Evolutionary conservation across 2,113 vertebrate species (phyloP).

Genomic region (Oncorhynchus mykiss): DNA sequence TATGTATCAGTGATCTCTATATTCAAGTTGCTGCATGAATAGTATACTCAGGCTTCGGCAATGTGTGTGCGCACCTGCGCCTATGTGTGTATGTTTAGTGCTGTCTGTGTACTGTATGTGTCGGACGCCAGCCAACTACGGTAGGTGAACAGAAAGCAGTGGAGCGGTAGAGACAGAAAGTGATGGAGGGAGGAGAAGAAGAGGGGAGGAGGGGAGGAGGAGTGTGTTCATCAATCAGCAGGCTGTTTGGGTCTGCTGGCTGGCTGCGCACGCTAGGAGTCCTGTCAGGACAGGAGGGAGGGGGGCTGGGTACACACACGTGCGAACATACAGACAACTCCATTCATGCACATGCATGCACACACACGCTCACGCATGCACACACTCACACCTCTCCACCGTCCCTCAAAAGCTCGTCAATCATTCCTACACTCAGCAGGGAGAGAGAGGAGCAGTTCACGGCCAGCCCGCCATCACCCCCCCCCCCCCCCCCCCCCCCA

Average conservation of each 20-base stretch:
- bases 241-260: constrained; percentile 50
- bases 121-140: background rate
- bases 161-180: constrained; percentile 12
- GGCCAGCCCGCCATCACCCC: too few relatives aligned
- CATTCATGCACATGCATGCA: background rate
- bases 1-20: too few relatives aligned
- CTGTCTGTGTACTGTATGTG: constrained; percentile 4
- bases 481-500: too few relatives aligned
- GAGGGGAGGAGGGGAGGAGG: constrained; percentile 43
- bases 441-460: too few relatives aligned
- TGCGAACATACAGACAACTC: background rate
- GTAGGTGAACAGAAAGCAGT: background rate
- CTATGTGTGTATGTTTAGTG: background rate
- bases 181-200: constrained; percentile 32
- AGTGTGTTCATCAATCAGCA: constrained; percentile 61
- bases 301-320: background rate
- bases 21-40: background rate
- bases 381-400: too few relatives aligned
- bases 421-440: constrained; percentile 29
- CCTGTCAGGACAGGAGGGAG: constrained; percentile 39
- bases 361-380: too few relatives aligned
- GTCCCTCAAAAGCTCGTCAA: constrained; percentile 40
- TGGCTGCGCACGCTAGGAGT: constrained; percentile 23
- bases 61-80: too few relatives aligned
- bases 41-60: background rate